Evolutionary conservation across 23 tunicate species (phyloP), one percentile per base, ranked within the genome.

Genomic region (Botrylloides violaceus): DNA sequence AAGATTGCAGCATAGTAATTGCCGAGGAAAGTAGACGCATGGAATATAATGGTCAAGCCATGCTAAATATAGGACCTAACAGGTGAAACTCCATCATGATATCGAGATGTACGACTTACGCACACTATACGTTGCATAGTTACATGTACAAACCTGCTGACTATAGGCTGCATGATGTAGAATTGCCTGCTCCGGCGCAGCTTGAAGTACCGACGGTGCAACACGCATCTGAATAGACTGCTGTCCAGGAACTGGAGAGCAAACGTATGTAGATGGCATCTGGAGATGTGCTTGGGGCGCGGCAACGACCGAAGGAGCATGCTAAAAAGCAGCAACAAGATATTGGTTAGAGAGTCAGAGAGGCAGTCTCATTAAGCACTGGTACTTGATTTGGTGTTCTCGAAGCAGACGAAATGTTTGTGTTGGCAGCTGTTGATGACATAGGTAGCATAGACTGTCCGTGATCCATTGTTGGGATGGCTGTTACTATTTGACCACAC

Each of bases 401-500:
- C 18, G 15, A 12, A 15, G 28, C 32, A 60, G 29, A 24, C 32
- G 65, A 15, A 0, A 18, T 29, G 29, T 65, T 23, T 1, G 43
- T 15, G 29, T 31, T 33, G n/a, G 77, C n/a, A 23, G 64, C 28
- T 24, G 77, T 28, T 1, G 34, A 31, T 53, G 35, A 65, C 29
- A 57, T 29, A 35, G 50, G 29, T 18, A 36, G 31, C 31, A 72
- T 35, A 4, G 39, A 19, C n/a, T 72, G 64, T 5, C 29, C 31
- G 6, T 72, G 77, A 4, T 72, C 77, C 49, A 55, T 19, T 35
- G 79, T 61, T 31, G 71, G 74, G 22, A 68, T 56, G 64, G 74
- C 27, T 25, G 79, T 55, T 23, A 75, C 27, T 30, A 75, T 27
- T 61, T 75, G 79, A 29, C 79, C 79, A 36, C 79, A 75, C 15